Evolutionary conservation across 1,140 invertebrate species (phyloP), one percentile per base, ranked within the genome.

Genomic region (Hermatobates lingyangjiaoensis): DNA sequence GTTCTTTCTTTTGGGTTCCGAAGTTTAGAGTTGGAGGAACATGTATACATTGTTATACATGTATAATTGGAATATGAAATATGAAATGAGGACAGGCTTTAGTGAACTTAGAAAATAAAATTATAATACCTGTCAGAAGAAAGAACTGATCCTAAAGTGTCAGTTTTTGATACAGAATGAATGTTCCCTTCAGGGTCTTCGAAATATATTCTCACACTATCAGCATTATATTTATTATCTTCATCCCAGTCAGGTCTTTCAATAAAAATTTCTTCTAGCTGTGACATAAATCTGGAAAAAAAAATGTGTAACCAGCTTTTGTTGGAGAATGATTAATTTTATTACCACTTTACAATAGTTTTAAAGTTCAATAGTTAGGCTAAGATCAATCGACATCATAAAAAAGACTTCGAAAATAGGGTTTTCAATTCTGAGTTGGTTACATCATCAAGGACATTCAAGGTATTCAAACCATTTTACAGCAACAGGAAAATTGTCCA

Each of bases 161-260:
- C 68, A 12, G 66, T 65, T 0, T 71, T 61, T 55, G 78, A 64
- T 15, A 87, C 68, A 58, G 74, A 68, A 61, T 80, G 72, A 2
- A 87, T 65, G 57, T 71, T 68, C 61, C 74, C 79, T 50, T 78
- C 69, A 54, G 66, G 66, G 57, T 83, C 77, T 68, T 90, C 85
- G 66, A 78, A 91, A 64, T 86, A 92, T 18, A 92, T 69, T 66
- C 79, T 74, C 28, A 93, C 61, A 44, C 67, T 77, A 4, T 74
- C 66, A 7, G 69, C 56, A 42, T 61, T 75, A 63, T 93, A 94
- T 58, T 76, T 76, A 40, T 69, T 66, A 1, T 80, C 66, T 46
- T 56, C 60, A 66, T 95, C 90, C 83, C 87, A 92, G 3, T 74
- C 71, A 23, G 81, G 71, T 49, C 69, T 66, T 24, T 77, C 76